Conservation (phyloP, 2,113 vertebrate genomes). For the Myrmophylax atrothorax region DNA sequence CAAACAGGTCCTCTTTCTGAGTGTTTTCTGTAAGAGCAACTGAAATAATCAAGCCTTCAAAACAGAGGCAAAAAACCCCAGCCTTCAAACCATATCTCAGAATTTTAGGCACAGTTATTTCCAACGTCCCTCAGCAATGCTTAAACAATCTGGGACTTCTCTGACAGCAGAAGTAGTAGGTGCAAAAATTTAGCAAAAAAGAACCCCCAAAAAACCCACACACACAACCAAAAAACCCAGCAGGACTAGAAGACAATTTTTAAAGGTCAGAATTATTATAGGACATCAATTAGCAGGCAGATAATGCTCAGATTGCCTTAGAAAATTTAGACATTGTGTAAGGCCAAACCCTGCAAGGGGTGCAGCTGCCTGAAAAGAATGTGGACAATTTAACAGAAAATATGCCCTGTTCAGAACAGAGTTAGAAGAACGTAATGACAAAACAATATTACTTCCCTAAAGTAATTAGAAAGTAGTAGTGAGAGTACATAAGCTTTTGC, state of each 20-base stretch:
- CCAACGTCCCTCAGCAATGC: background rate
- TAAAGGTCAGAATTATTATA: conserved; percentile 61
- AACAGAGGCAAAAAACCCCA: background rate
- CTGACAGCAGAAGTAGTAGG: background rate
- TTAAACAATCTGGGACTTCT: background rate
- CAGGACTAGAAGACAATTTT: conserved; percentile 8
- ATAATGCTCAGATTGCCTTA: conserved; percentile 7
- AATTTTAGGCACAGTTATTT: background rate
- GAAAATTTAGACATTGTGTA: background rate
- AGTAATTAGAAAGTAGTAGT: background rate
- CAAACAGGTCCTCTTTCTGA: background rate
- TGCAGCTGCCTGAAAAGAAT: conserved; percentile 27
- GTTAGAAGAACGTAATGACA: background rate
- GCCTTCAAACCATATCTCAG: background rate
- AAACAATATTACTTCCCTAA: conserved; percentile 8
- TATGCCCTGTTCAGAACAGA: background rate
- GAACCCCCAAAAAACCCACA: background rate
- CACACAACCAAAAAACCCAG: background rate
- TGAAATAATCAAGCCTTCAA: background rate
- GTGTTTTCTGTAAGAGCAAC: background rate
- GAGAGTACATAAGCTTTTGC: conserved; percentile 29
- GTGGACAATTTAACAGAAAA: conserved; percentile 8
- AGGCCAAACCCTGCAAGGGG: background rate
- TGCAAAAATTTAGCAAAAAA: background rate
- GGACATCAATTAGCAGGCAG: conserved; percentile 48